A percentile compares a stretch with the other conserved stretches of the same genome.
These are phyloP conservation scores for Brachionichthys hirsutus DNA, from an alignment of 2,113 vertebrate genomes.

Conservation along the genomic window DNA sequence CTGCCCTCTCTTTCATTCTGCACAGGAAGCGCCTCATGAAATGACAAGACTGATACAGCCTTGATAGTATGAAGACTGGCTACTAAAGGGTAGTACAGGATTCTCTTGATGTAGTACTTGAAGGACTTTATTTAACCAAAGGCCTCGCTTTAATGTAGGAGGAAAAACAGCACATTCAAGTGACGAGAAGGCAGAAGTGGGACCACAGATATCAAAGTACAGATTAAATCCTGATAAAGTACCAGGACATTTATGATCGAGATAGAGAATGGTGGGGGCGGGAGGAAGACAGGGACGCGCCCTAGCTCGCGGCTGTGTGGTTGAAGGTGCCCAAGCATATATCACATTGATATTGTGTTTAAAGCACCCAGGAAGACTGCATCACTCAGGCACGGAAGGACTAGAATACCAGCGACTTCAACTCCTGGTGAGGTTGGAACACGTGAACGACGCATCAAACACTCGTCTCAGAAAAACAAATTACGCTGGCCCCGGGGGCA, in stretches of 20 bases:
- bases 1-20: slow-evolving; percentile 14
- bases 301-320: slow-evolving; percentile 69
- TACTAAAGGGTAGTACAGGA: slow-evolving; percentile 9
- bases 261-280: slow-evolving; percentile 20
- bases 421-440: slow-evolving; percentile 51
- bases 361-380: slow-evolving; percentile 35
- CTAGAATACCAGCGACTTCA: slow-evolving; percentile 48
- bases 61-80: slow-evolving; percentile 7
- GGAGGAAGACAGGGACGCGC: slow-evolving; percentile 46
- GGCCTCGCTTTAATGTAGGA: not conserved
- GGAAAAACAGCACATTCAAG: not conserved
- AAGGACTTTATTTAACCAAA: slow-evolving; percentile 10
- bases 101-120: slow-evolving; percentile 14
- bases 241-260: slow-evolving; percentile 17
- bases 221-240: slow-evolving; percentile 52
- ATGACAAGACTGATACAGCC: slow-evolving; percentile 6
- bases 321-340: slow-evolving; percentile 44
- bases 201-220: slow-evolving; percentile 33
- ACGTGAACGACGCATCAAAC: slow-evolving; percentile 44
- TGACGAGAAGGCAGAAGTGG: slow-evolving; percentile 36
- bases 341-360: slow-evolving; percentile 65
- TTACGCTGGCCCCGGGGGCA: not conserved
- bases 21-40: not conserved
- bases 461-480: slow-evolving; percentile 13
- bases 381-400: slow-evolving; percentile 52